These are phyloP conservation scores for Pygoscelis antarcticus DNA, from an alignment of 2,113 vertebrate genomes.

Conservation along the genomic window DNA sequence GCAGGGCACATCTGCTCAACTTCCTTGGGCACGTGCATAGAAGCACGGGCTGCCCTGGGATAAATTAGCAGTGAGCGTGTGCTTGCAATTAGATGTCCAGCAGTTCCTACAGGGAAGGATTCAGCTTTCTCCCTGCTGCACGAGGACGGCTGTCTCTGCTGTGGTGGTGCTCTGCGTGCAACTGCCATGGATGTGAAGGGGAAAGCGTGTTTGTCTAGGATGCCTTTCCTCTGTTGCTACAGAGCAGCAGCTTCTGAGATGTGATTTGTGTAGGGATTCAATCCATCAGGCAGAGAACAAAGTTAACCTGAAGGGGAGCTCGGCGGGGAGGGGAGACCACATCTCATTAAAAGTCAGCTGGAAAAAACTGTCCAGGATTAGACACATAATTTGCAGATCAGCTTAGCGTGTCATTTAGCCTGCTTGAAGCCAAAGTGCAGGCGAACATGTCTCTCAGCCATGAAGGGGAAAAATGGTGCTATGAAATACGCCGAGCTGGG, in stretches of 20 bases:
- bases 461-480: neutral
- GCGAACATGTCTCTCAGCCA: neutral
- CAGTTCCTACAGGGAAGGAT: neutral
- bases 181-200: neutral
- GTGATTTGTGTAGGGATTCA: neutral
- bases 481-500: neutral
- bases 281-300: neutral
- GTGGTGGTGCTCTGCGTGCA: neutral
- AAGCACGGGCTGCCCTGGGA: neutral
- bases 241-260: neutral
- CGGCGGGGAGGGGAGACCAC: neutral
- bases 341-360: neutral
- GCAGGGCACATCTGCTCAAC: neutral
- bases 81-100: neutral
- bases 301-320: neutral
- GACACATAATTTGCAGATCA: neutral
- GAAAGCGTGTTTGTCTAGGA: neutral
- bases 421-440: neutral
- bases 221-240: neutral
- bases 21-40: neutral
- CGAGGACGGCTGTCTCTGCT: neutral
- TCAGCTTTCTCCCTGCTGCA: neutral
- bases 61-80: neutral
- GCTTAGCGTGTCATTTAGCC: neutral
- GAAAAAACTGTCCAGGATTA: neutral